Conservation (phyloP, 2,888 invertebrate species). For the Entomobrya proxima region DNA sequence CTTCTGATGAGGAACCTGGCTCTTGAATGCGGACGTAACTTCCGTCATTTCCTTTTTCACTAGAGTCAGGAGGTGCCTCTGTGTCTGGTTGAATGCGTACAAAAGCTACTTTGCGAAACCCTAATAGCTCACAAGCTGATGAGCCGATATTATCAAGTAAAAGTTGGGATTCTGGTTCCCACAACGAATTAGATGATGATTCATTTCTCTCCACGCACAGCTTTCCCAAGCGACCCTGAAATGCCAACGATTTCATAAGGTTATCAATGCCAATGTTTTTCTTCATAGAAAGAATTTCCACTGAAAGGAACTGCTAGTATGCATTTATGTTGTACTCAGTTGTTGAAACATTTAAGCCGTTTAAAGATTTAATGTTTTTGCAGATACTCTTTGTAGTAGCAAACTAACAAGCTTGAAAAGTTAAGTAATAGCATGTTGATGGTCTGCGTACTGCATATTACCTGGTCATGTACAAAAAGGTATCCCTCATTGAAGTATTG, state of each 20-base stretch:
- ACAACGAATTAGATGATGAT: conserved; percentile 64
- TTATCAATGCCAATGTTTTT: too few species aligned
- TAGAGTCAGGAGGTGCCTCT: conserved; percentile 76
- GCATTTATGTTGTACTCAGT: too few species aligned
- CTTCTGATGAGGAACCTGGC: conserved; percentile 85
- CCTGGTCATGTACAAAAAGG: conserved; percentile 87
- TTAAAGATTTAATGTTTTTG: too few species aligned
- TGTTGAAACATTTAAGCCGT: too few species aligned
- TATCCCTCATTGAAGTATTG: conserved; percentile 86
- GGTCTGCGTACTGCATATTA: background rate
- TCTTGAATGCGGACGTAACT: conserved; percentile 90
- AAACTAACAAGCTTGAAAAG: background rate
- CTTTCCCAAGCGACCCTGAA: conserved; percentile 73
- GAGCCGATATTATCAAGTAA: conserved; percentile 74
- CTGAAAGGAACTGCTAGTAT: too few species aligned
- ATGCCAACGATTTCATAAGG: background rate
- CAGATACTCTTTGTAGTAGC: background rate
- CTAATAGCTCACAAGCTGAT: conserved; percentile 74
- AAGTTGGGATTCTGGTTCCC: conserved; percentile 72
- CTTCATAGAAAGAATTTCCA: too few species aligned
- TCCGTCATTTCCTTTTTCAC: conserved; percentile 76
- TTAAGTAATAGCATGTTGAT: background rate
- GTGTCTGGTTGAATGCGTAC: conserved; percentile 84
- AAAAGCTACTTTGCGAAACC: conserved; percentile 82
- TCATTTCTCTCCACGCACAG: conserved; percentile 74